Evolutionary conservation across 2,888 invertebrate genomes (phyloP).

Genomic region (Xestia sexstrigata): DNA sequence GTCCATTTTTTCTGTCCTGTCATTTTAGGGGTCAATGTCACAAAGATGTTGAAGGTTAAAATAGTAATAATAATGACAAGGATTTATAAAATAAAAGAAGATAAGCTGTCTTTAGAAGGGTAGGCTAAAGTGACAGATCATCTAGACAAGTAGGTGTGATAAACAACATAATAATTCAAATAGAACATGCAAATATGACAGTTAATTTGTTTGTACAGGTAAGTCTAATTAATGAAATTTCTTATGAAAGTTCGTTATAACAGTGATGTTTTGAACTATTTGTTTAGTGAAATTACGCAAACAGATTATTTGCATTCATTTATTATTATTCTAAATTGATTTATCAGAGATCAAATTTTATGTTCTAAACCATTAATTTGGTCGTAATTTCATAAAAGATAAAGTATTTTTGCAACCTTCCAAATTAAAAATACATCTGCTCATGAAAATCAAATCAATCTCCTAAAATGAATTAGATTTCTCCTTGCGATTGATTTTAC

Average conservation of each 20-base stretch:
- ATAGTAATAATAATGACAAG: neutral
- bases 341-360: neutral
- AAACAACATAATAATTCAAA: conserved; percentile 4
- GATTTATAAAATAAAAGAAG: neutral
- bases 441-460: conserved; percentile 37
- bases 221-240: conserved; percentile 5
- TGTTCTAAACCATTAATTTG: neutral
- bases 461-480: conserved; percentile 38
- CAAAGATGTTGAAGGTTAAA: neutral
- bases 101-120: neutral
- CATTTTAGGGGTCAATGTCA: neutral
- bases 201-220: conserved; percentile 3
- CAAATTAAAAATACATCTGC: conserved; percentile 13
- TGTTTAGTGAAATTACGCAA: neutral
- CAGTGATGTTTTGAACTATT: neutral
- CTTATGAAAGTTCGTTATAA: conserved; percentile 7
- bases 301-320: neutral
- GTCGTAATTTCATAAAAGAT: neutral
- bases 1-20: neutral
- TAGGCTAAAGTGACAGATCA: neutral
- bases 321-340: neutral
- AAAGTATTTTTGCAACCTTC: no score
- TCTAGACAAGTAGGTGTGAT: neutral
- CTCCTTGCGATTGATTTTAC: conserved; percentile 32
- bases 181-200: conserved; percentile 7